Base-by-base conservation (phyloP, 2,888 invertebrate species). In the Ommatoiulus sabulosus region DNA sequence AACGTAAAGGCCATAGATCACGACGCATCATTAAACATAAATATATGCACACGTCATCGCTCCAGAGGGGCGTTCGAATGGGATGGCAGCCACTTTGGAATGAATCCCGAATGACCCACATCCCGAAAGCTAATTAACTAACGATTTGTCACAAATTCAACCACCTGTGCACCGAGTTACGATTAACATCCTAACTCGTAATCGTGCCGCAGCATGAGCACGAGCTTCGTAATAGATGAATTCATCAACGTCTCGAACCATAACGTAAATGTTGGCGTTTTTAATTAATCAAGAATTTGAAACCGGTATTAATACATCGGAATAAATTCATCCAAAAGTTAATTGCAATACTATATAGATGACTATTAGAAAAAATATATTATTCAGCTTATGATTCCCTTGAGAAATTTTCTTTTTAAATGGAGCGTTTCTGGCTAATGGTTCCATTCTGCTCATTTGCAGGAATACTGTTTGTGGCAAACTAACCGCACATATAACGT, bases 41-140 rank as follows among this genome's bases (percentile, higher is more conserved):
- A 7, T 6, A 63, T 20, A 20, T n/a, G n/a, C 4, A 63, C n/a
- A 63, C 63, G 46, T 46, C 63, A 63, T 63, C n/a, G n/a, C 20
- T 20, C 63, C 7, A 20, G 63, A 17, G 63, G 12, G 24, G 24
- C 10, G 20, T 20, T 72, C 72, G 72, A 72, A 24, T 24, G 8
- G 24, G 24, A 24, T 72, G 72, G 24, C 72, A 72, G 20, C 24
- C 72, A 72, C 24, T 20, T 24, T 72, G 20, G 20, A 72, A 72
- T 72, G 24, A 72, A 72, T 72, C 72, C 72, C 72, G 20, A 24
- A 72, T 72, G 72, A 24, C 72, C 72, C 10, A 72, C 24, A 72
- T 24, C 63, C 7, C 72, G 10, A 72, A 72, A 24, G 20, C 24
- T 72, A 72, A 72, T 72, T 24, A 20, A 72, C 24, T 72, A 72